A percentile compares a stretch with the other conserved stretches of the same genome.
Evolutionary conservation across 2,113 vertebrate species (phyloP).

Genomic region (Podarcis muralis): DNA sequence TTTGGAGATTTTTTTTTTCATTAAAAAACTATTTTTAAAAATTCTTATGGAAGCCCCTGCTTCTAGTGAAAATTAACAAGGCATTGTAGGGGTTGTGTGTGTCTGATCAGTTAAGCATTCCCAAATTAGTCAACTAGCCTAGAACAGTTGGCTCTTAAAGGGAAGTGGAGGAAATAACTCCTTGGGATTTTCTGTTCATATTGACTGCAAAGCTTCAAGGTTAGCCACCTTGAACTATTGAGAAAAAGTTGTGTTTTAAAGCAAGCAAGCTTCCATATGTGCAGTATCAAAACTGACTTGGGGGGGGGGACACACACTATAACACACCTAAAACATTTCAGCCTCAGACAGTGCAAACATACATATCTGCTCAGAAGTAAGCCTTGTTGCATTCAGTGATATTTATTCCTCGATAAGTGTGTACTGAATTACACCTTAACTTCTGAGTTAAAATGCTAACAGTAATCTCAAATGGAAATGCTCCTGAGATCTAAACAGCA

Average conservation of each 20-base stretch:
- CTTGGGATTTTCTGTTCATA: not conserved
- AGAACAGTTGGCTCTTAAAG: not conserved
- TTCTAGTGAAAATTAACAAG: not conserved
- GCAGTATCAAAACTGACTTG: not conserved
- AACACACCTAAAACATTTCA: not conserved
- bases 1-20: too few relatives aligned
- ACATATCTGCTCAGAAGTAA: not conserved
- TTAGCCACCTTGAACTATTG: not conserved
- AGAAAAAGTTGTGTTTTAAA: not conserved
- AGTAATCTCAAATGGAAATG: not conserved
- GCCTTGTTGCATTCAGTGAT: not conserved
- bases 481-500: not conserved
- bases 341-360: not conserved
- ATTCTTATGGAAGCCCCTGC: not conserved
- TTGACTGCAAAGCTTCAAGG: not conserved
- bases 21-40: not conserved
- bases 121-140: not conserved
- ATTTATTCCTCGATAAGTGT: not conserved
- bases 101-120: not conserved
- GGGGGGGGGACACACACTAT: too few relatives aligned
- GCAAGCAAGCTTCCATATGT: not conserved
- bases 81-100: not conserved
- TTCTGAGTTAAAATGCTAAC: not conserved
- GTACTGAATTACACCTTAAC: not conserved
- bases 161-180: not conserved